These are phyloP conservation scores for Trichechus manatus DNA, from an alignment of 2,113 vertebrate genomes.

Conservation along the genomic window DNA sequence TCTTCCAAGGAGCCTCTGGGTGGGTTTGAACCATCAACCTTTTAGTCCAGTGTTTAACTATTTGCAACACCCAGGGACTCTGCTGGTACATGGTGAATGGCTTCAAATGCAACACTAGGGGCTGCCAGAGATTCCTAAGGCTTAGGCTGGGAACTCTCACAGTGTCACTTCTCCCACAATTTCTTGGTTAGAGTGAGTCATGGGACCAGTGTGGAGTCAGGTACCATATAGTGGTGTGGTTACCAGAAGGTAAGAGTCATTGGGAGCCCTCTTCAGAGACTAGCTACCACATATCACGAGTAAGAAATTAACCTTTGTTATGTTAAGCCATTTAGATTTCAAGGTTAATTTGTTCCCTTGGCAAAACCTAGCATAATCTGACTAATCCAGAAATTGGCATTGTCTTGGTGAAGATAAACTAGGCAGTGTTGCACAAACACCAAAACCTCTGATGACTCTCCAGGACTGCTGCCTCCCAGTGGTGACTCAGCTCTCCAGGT, in stretches of 20 bases:
- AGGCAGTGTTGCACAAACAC: not conserved
- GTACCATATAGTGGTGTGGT: not conserved
- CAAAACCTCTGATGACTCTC: not conserved
- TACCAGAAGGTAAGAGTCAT: not conserved
- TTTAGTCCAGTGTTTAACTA: too few relatives aligned
- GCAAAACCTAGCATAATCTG: conserved; percentile 54
- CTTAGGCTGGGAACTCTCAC: not conserved
- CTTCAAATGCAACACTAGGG: not conserved
- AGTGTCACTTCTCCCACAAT: not conserved
- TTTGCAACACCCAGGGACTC: too few relatives aligned
- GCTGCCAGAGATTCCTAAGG: not conserved
- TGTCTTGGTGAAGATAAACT: conserved; percentile 43
- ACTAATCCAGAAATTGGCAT: conserved; percentile 38
- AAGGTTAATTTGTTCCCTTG: conserved; percentile 63
- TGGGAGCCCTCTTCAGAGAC: not conserved
- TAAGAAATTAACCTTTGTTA: conserved; percentile 39
- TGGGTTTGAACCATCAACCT: too few relatives aligned
- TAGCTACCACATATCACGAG: not conserved
- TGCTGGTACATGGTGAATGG: not conserved
- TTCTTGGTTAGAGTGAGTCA: not conserved
- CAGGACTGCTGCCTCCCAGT: not conserved
- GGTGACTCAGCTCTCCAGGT: not conserved
- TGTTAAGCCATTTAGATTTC: conserved; percentile 54
- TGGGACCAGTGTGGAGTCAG: not conserved
- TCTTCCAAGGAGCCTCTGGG: too few relatives aligned